Conservation (phyloP, 2,888 invertebrate species). For the Drosophila longiperda region DNA sequence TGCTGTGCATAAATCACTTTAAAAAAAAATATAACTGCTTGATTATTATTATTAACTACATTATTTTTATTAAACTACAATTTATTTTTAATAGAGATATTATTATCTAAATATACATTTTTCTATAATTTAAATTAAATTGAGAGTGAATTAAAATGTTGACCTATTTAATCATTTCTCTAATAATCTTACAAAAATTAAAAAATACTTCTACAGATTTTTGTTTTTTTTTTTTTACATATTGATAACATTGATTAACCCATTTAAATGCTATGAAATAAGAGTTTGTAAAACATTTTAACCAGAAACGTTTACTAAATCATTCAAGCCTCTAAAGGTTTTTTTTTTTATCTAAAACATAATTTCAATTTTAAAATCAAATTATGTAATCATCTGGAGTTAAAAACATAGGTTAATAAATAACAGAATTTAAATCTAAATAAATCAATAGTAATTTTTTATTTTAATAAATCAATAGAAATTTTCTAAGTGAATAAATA, state of each 20-base stretch:
- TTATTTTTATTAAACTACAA: not conserved
- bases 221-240: not conserved
- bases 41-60: not conserved
- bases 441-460: not conserved
- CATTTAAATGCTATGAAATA: not conserved
- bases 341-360: too few relatives aligned
- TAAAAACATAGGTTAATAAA: not conserved
- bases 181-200: not conserved
- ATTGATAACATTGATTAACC: not conserved
- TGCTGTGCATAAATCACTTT: not conserved
- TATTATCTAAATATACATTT: not conserved
- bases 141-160: not conserved
- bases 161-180: not conserved
- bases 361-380: accelerated
- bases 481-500: not conserved
- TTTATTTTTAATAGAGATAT: not conserved
- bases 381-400: not conserved
- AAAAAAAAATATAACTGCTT: not conserved
- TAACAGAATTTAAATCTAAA: not conserved
- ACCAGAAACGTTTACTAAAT: accelerated
- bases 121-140: not conserved
- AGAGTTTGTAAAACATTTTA: not conserved
- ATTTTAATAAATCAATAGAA: too few relatives aligned
- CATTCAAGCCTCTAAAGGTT: too few relatives aligned
- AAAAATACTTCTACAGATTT: too few relatives aligned